Evolutionary conservation across 2,797 vertebrate species (phyloP).

Genomic region (Crocodylus rhombifer): DNA sequence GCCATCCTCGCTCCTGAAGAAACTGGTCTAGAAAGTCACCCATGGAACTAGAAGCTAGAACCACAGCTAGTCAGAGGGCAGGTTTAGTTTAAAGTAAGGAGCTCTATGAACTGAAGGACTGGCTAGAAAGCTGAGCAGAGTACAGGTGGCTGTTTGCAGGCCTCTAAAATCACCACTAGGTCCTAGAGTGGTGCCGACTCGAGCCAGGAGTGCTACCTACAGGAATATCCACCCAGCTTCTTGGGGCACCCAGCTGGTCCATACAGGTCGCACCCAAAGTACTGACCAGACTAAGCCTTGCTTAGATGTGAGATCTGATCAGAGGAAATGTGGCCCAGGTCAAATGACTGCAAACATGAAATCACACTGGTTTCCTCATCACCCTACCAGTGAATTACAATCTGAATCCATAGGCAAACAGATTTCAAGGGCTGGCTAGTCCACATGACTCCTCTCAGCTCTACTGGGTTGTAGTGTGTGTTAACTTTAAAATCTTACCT

Average conservation of each 20-base stretch:
- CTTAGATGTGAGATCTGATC: neutral
- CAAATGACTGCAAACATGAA: neutral
- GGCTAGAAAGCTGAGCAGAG: neutral
- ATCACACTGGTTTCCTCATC: neutral
- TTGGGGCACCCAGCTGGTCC: neutral
- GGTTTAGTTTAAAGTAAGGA: neutral
- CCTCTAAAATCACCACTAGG: neutral
- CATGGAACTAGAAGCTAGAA: neutral
- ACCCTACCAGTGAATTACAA: neutral
- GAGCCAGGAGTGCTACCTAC: neutral
- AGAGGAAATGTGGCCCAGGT: neutral
- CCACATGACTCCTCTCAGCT: neutral
- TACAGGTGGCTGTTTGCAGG: neutral
- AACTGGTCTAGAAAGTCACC: neutral
- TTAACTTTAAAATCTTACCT: constrained; percentile 78
- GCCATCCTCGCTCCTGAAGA: neutral
- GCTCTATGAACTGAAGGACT: neutral
- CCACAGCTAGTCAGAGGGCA: neutral
- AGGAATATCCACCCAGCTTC: neutral
- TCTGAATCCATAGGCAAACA: too few relatives aligned
- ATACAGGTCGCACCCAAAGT: neutral
- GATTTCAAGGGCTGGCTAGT: neutral
- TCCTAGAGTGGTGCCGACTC: neutral
- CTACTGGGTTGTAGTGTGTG: too few relatives aligned
- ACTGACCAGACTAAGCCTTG: neutral